These are phyloP conservation scores for Ceratosolen solmsi DNA, from an alignment of 1,140 invertebrate genomes.

Conservation along the genomic window DNA sequence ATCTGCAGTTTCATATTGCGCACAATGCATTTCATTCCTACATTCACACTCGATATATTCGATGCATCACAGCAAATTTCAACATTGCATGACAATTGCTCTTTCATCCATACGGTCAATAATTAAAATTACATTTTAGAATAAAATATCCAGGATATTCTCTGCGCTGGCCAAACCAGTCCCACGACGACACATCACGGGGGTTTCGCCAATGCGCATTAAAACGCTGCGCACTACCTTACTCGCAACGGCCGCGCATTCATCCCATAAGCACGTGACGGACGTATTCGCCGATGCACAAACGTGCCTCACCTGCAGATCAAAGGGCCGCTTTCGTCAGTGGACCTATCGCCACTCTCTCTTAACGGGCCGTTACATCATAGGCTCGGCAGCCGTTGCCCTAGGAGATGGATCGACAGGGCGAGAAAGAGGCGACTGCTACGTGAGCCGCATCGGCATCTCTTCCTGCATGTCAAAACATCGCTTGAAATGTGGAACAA, in stretches of 20 bases:
- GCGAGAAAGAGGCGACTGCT: neutral
- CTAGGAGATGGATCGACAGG: neutral
- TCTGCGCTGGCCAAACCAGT: too few relatives aligned
- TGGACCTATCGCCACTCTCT: neutral
- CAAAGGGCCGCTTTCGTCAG: neutral
- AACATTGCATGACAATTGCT: too few relatives aligned
- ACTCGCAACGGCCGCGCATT: neutral
- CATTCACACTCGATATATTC: too few relatives aligned
- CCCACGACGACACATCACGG: too few relatives aligned
- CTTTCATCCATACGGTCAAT: too few relatives aligned
- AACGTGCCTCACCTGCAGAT: constrained; percentile 27
- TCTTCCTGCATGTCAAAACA: constrained; percentile 35
- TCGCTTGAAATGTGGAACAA: constrained; percentile 31
- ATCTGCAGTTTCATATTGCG: too few relatives aligned
- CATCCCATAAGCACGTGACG: neutral
- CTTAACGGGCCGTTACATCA: neutral
- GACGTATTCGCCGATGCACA: neutral
- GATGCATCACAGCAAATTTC: too few relatives aligned
- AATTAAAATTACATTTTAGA: too few relatives aligned
- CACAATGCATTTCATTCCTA: too few relatives aligned
- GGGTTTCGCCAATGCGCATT: neutral
- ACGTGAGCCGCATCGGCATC: constrained; percentile 37
- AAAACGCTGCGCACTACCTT: neutral
- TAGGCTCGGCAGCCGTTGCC: neutral
- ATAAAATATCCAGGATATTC: too few relatives aligned